A percentile compares a stretch with the other conserved stretches of the same genome.
phyloP scores from a whole-genome alignment of 2,113 vertebrate genomes.

The Spheniscus mendiculus region DNA sequence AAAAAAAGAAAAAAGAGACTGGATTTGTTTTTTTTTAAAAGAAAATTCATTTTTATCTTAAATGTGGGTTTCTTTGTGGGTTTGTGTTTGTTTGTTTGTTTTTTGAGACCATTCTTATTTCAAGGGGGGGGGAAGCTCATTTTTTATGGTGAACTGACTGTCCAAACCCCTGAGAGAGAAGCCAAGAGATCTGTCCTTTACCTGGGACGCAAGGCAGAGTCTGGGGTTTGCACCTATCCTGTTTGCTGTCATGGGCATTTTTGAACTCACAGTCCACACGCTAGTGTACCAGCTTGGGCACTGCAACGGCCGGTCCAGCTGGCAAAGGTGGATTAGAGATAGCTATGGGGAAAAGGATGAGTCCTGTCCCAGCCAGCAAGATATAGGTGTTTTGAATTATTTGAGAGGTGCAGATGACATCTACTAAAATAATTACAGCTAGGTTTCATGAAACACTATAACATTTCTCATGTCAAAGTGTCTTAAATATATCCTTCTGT shows the following conservation, averaged over 20 bases:
- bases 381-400: neutral
- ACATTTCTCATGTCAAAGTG: neutral
- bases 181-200: neutral
- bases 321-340: neutral
- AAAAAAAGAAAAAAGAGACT: neutral
- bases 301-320: accelerated
- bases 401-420: neutral
- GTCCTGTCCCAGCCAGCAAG: neutral
- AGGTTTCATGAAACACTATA: neutral
- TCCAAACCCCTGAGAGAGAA: neutral
- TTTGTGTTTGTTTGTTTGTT: neutral
- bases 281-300: no score
- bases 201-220: neutral
- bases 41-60: neutral
- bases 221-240: neutral
- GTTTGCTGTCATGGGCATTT: neutral
- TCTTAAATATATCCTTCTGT: neutral
- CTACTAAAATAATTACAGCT: neutral
- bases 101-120: neutral
- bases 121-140: no score
- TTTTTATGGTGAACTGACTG: neutral
- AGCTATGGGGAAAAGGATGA: neutral
- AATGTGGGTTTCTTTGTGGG: neutral
- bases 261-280: neutral
- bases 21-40: neutral